A percentile compares a stretch with the other conserved stretches of the same genome.
phyloP scores from a whole-genome alignment of 2,113 vertebrate species.

The Muntiacus reevesi region DNA sequence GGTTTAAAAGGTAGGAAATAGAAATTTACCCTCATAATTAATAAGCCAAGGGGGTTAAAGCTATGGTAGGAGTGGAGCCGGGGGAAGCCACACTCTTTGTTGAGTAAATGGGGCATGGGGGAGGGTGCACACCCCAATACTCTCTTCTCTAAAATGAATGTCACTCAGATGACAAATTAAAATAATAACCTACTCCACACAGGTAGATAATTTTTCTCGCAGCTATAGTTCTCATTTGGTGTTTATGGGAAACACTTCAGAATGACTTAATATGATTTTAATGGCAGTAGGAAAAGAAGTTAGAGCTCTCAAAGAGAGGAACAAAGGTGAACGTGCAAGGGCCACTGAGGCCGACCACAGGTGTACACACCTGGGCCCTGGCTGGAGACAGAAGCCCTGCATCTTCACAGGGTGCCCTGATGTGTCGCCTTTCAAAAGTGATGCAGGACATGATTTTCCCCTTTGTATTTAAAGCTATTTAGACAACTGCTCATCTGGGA shows the following conservation, averaged over 20 bases:
- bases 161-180: slow-evolving; percentile 57
- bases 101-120: background rate
- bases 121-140: slow-evolving; percentile 2
- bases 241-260: slow-evolving; percentile 55
- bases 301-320: slow-evolving; percentile 23
- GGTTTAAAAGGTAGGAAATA: slow-evolving; percentile 42
- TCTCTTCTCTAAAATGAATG: slow-evolving; percentile 37
- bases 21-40: slow-evolving; percentile 38
- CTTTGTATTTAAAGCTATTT: background rate
- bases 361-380: background rate
- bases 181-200: slow-evolving; percentile 38
- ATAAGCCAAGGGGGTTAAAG: slow-evolving; percentile 40
- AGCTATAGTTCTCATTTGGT: slow-evolving; percentile 42
- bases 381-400: background rate
- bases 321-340: background rate
- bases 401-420: background rate
- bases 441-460: background rate
- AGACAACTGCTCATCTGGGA: slow-evolving; percentile 13
- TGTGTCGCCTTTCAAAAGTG: background rate
- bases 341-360: background rate
- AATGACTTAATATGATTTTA: slow-evolving; percentile 58
- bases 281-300: slow-evolving; percentile 8
- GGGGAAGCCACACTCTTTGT: background rate
- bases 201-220: slow-evolving; percentile 50
- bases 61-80: background rate